Percentiles rank a stretch among this genome's conserved stretches.
Evolutionary conservation across 2,113 vertebrate species (phyloP).

Genomic region (Cnemophilus loriae): DNA sequence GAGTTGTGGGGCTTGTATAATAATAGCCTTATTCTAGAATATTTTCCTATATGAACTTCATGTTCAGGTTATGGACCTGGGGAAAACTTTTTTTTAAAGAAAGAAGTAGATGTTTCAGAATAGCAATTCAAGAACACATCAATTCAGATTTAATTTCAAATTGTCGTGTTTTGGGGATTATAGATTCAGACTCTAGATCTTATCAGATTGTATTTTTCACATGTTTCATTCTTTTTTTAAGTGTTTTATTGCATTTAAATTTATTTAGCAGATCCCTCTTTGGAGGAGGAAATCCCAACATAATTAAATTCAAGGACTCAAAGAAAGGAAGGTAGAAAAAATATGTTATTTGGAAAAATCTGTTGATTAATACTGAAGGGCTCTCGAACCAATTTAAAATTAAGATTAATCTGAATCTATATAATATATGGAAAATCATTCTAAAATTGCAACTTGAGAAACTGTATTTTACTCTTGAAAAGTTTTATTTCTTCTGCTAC

Average conservation of each 20-base stretch:
- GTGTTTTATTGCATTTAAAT: not conserved
- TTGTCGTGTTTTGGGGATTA: not conserved
- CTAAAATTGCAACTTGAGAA: slow-evolving; percentile 13
- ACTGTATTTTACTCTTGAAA: slow-evolving; percentile 1
- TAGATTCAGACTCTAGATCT: not conserved
- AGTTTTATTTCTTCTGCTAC: not conserved
- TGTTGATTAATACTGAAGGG: slow-evolving; percentile 29
- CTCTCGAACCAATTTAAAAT: slow-evolving; percentile 19
- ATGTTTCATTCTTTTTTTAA: not conserved
- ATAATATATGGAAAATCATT: slow-evolving; percentile 1
- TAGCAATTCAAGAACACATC: not conserved
- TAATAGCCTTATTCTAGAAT: slow-evolving; percentile 47
- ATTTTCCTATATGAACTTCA: slow-evolving; percentile 46
- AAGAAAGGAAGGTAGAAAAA: slow-evolving; percentile 19
- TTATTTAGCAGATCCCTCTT: slow-evolving; percentile 28
- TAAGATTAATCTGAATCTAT: slow-evolving; percentile 10
- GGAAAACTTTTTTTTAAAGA: not conserved
- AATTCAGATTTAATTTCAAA: not conserved
- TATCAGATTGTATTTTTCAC: not conserved
- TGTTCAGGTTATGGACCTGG: not conserved
- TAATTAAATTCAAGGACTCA: slow-evolving; percentile 30
- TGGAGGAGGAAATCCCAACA: slow-evolving; percentile 25
- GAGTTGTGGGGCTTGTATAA: not conserved
- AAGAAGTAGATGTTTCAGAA: not conserved
- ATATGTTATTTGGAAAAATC: not conserved